Evolutionary conservation across 2,888 invertebrate genomes (phyloP).

Genomic region (Brachyopa scutellaris): DNA sequence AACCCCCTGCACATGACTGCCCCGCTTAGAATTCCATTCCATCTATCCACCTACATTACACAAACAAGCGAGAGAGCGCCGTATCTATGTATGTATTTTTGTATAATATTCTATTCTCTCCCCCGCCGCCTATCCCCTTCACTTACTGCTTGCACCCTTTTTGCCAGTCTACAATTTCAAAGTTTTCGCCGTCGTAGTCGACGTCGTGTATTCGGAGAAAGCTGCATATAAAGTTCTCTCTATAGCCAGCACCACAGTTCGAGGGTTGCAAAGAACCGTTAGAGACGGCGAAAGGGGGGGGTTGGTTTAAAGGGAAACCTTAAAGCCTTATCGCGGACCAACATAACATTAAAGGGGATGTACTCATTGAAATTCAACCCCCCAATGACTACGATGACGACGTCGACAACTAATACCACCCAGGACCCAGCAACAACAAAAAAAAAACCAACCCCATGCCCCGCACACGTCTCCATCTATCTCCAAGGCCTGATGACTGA

Average conservation of each 20-base stretch:
- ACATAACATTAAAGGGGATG: conserved; percentile 69
- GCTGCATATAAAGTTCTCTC: conserved; percentile 72
- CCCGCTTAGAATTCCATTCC: conserved; percentile 67
- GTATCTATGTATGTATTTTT: conserved; percentile 40
- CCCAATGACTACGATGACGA: conserved; percentile 23
- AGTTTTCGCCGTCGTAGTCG: conserved; percentile 65
- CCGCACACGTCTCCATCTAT: conserved; percentile 1
- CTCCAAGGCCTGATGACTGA: conserved; percentile 64
- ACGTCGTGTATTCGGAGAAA: conserved; percentile 62
- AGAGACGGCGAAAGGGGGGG: conserved; percentile 25
- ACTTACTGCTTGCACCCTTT: conserved; percentile 66
- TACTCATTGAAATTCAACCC: conserved; percentile 54
- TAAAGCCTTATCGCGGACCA: conserved; percentile 70
- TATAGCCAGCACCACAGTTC: conserved; percentile 45
- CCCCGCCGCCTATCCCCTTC: conserved; percentile 2
- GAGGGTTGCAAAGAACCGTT: conserved; percentile 38
- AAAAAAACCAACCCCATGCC: conserved; percentile 41
- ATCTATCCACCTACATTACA: conserved; percentile 55
- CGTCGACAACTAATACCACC: conserved; percentile 51
- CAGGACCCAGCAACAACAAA: neutral
- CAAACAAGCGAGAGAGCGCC: conserved; percentile 43
- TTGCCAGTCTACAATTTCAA: conserved; percentile 71
- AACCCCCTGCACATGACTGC: conserved; percentile 1
- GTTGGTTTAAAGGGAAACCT: conserved; percentile 66
- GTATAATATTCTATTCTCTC: conserved; percentile 67